phyloP scores from a whole-genome alignment of 2,888 invertebrate species.

The Artemia sinica region DNA sequence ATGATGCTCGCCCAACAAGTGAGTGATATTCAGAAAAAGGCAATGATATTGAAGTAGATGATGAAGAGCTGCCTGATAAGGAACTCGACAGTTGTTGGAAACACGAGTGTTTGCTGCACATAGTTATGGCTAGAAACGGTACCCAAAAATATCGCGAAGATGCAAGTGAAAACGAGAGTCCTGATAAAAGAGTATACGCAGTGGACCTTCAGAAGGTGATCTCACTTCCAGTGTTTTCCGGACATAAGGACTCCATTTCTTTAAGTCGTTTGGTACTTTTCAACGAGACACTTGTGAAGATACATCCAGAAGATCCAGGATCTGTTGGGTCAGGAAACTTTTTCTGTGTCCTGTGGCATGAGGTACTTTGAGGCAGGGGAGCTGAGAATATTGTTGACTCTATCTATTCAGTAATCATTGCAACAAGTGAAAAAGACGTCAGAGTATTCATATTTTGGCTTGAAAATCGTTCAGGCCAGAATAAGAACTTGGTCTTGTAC shows the following conservation, averaged over 20 bases:
- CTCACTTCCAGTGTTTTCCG: not conserved
- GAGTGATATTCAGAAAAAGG: not conserved
- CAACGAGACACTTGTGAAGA: not conserved
- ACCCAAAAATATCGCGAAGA: not conserved
- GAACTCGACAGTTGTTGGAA: not conserved
- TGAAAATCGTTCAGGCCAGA: too few species aligned
- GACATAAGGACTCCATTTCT: not conserved
- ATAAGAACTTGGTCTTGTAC: not conserved
- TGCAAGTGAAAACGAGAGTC: not conserved
- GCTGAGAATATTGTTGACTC: too few species aligned
- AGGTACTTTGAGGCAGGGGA: too few species aligned
- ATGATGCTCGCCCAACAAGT: not conserved
- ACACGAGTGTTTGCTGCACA: not conserved
- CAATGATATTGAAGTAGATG: not conserved
- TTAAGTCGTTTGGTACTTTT: not conserved
- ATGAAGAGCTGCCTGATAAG: not conserved
- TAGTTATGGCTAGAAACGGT: not conserved
- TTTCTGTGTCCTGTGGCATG: too few species aligned
- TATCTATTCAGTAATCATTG: too few species aligned
- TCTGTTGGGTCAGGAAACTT: too few species aligned
- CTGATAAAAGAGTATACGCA: not conserved
- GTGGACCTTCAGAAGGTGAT: conserved; percentile 3
- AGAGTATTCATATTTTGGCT: too few species aligned
- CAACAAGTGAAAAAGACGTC: too few species aligned
- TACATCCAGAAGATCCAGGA: not conserved